phyloP scores from a whole-genome alignment of 2,113 vertebrate genomes.

The Phainopepla nitens region DNA sequence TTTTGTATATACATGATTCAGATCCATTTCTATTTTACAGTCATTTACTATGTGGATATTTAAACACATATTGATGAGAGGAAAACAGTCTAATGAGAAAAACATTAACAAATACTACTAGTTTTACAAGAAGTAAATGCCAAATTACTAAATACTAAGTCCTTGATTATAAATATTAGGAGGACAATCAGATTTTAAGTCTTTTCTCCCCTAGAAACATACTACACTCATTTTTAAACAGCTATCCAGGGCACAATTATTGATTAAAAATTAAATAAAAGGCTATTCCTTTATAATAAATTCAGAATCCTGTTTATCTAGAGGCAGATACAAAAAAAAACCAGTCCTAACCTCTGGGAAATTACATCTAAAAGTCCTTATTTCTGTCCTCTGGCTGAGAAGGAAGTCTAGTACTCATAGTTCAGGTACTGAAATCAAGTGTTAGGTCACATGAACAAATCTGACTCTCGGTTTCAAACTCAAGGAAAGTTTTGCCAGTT shows the following conservation, averaged over 20 bases:
- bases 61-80: neutral
- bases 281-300: neutral
- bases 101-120: neutral
- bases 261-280: neutral
- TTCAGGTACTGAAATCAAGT: neutral
- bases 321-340: neutral
- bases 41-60: neutral
- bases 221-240: neutral
- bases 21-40: neutral
- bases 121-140: neutral
- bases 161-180: neutral
- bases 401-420: neutral
- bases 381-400: neutral
- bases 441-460: neutral
- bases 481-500: neutral
- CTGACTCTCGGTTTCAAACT: neutral
- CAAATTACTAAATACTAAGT: neutral
- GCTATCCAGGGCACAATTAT: neutral
- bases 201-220: neutral
- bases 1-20: neutral
- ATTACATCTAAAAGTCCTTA: neutral
- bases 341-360: neutral
- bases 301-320: neutral
- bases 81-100: neutral
- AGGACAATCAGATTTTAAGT: neutral